Evolutionary conservation across 2,888 invertebrate species (phyloP).

Genomic region (Pheosia tremula): DNA sequence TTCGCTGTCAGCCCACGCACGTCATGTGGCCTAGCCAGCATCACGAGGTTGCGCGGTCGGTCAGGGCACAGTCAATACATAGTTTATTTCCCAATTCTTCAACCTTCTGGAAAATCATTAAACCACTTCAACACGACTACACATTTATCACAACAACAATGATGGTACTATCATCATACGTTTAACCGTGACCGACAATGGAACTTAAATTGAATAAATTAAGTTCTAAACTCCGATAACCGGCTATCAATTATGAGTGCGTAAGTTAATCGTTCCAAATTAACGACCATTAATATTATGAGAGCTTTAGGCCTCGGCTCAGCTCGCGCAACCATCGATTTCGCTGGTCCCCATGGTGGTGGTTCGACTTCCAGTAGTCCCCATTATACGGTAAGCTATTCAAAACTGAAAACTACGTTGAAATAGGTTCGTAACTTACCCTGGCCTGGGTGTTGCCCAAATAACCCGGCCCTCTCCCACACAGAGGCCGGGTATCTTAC

Average conservation of each 20-base stretch:
- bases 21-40: too few species aligned
- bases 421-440: too few species aligned
- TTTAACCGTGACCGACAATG: conserved; percentile 3
- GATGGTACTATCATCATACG: background rate
- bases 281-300: conserved; percentile 5
- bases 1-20: too few species aligned
- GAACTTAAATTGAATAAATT: conserved; percentile 2
- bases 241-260: conserved; percentile 4
- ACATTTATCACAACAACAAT: conserved; percentile 2
- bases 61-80: background rate
- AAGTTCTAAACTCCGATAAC: background rate
- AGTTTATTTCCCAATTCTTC: background rate
- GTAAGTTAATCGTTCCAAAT: conserved; percentile 3
- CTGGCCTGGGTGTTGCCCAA: too few species aligned
- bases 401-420: too few species aligned
- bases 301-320: background rate
- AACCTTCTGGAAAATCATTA: background rate
- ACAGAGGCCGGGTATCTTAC: too few species aligned
- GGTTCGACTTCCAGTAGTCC: too few species aligned
- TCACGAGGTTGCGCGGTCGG: too few species aligned
- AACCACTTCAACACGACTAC: background rate
- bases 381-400: too few species aligned
- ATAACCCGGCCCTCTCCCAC: too few species aligned
- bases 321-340: too few species aligned
- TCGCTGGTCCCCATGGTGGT: too few species aligned